phyloP scores from a whole-genome alignment of 2,113 vertebrate species.

The Myotis lucifugus region DNA sequence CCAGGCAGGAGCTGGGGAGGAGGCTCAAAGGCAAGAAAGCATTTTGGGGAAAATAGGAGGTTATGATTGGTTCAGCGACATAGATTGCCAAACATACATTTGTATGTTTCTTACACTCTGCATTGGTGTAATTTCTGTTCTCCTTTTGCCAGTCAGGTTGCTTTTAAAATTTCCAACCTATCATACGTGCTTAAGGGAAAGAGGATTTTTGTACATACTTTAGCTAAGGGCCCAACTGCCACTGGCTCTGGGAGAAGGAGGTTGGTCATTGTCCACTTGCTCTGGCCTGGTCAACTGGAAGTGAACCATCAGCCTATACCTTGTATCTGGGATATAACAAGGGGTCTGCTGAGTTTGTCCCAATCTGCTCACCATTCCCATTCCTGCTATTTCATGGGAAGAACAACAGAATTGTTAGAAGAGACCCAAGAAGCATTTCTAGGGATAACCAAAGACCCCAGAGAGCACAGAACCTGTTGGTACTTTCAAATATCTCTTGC shows the following conservation, averaged over 20 bases:
- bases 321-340: neutral
- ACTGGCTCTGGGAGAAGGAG: neutral
- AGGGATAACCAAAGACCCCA: neutral
- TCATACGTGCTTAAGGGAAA: neutral
- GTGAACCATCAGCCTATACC: neutral
- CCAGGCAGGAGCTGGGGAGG: neutral
- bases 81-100: neutral
- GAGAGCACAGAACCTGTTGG: neutral
- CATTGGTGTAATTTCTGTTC: neutral
- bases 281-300: neutral
- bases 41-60: neutral
- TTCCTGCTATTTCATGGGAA: conserved; percentile 3
- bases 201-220: conserved; percentile 17
- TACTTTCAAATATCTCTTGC: neutral
- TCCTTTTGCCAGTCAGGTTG: neutral
- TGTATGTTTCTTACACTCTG: neutral
- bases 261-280: neutral
- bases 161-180: neutral
- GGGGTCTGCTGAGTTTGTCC: neutral
- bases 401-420: neutral
- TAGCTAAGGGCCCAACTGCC: neutral
- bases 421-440: neutral
- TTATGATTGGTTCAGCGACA: neutral
- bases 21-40: neutral
- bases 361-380: neutral